phyloP scores from a whole-genome alignment of 2,797 vertebrate genomes.

The Anomalospiza imberbis region DNA sequence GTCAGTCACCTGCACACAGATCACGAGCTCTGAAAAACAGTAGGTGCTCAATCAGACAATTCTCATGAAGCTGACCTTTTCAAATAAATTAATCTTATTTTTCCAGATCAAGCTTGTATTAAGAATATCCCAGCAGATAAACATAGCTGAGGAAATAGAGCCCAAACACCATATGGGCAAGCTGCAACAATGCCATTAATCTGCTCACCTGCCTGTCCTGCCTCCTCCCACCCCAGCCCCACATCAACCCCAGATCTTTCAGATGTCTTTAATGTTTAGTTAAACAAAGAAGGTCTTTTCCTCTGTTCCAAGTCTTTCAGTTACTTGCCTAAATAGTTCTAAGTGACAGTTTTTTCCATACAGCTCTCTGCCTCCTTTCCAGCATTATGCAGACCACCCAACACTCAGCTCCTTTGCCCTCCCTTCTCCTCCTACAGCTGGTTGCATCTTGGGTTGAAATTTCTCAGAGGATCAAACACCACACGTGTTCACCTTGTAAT shows the following conservation, averaged over 20 bases:
- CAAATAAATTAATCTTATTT: neutral
- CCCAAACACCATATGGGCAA: neutral
- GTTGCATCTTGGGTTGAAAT: neutral
- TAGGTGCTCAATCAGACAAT: neutral
- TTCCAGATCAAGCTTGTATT: neutral
- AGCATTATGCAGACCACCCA: conserved; percentile 28
- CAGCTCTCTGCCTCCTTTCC: conserved; percentile 3
- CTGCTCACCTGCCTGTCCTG: conserved; percentile 36
- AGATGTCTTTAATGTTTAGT: neutral
- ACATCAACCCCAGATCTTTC: conserved; percentile 32
- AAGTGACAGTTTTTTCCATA: conserved; percentile 45
- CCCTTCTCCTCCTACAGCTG: neutral
- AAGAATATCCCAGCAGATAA: neutral
- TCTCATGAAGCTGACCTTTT: neutral
- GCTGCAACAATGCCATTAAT: conserved; percentile 21
- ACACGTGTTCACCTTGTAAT: neutral
- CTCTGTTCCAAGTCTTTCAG: conserved; percentile 47
- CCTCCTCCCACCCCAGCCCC: conserved; percentile 23
- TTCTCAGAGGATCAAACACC: conserved; percentile 1
- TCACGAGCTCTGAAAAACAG: neutral
- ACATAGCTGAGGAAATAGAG: neutral
- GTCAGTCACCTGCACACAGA: neutral
- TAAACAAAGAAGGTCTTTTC: conserved; percentile 38
- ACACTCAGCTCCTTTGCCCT: neutral
- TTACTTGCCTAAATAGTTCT: conserved; percentile 4